Base-by-base conservation (phyloP, 2,888 invertebrate genomes). In the Cerceris ruficornis region DNA sequence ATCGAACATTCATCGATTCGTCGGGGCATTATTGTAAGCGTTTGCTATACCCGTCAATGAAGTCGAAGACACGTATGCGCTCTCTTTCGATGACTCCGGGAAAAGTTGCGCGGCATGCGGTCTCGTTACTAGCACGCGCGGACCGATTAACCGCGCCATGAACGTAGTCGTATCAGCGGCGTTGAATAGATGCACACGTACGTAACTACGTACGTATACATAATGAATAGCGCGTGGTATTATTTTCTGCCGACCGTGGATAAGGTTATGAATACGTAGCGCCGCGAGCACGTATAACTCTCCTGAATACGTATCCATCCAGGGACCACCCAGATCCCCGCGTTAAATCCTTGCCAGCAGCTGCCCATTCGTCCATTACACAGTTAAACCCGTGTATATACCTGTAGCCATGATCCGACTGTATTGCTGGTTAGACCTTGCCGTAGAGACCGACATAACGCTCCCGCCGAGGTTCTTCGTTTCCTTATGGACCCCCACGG, bases 251-350 rank as follows among this genome's bases (percentile, higher is more conserved):
- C 81, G 80, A 86, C 86, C 84, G 79, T 82, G 87, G 88, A 86
- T 88, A 86, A 83, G 79, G 81, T 87, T 88, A 88, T 86, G 86
- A 88, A 87, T 86, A 88, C 82, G 74, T 85, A 83, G 84, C 85
- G 88, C 88, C 88, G 83, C 86, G 73, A 87, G 88, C 87, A 84
- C 72, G 64, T 75, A 82, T 85, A 86, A 81, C 79, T 82, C 82
- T 83, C 78, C 69, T 75, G 79, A 69, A 75, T 84, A 83, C 74
- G 77, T 76, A 76, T 81, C 73, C 72, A 74, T 82, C 79, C 64
- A 60, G 69, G 83, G 90, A 90, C 90, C 90, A 90, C 90, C 90
- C 90, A 90, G 87, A 80, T 79, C 86, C 82, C 79, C 81, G 84
- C 83, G 86, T 82, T 84, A 80, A 83, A 81, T 78, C 77, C 78